Evolutionary conservation across 2,113 vertebrate genomes (phyloP).

Genomic region (Amazona guildingii): DNA sequence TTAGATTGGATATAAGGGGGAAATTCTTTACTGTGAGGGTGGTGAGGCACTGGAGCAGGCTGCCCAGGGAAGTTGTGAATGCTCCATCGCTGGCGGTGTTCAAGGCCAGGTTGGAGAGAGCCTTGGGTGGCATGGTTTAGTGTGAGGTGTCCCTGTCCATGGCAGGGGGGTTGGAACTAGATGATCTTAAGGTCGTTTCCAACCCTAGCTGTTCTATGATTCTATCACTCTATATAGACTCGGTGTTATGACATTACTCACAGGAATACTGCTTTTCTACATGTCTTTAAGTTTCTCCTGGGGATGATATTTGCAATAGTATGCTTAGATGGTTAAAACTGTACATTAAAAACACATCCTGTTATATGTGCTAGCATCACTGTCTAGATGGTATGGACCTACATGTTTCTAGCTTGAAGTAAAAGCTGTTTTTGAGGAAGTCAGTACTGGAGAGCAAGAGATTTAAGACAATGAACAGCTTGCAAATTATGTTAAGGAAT

Average conservation of each 20-base stretch:
- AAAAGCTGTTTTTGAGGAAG: background rate
- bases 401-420: background rate
- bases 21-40: too few relatives aligned
- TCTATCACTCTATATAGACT: background rate
- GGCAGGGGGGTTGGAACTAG: too few relatives aligned
- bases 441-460: background rate
- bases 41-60: too few relatives aligned
- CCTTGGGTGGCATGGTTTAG: too few relatives aligned
- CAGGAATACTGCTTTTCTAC: background rate
- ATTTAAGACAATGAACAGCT: background rate
- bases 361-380: background rate
- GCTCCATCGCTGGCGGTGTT: too few relatives aligned
- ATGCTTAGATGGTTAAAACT: background rate
- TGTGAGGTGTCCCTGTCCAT: too few relatives aligned
- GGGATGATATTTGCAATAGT: background rate
- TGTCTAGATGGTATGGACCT: background rate
- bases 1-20: too few relatives aligned
- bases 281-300: background rate
- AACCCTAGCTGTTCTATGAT: too few relatives aligned
- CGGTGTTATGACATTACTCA: background rate
- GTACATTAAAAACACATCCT: background rate
- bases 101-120: too few relatives aligned
- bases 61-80: too few relatives aligned
- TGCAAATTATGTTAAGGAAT: background rate
- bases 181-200: too few relatives aligned